Evolutionary conservation across 2,888 invertebrate species (phyloP).

Genomic region (Mystacides longicornis): DNA sequence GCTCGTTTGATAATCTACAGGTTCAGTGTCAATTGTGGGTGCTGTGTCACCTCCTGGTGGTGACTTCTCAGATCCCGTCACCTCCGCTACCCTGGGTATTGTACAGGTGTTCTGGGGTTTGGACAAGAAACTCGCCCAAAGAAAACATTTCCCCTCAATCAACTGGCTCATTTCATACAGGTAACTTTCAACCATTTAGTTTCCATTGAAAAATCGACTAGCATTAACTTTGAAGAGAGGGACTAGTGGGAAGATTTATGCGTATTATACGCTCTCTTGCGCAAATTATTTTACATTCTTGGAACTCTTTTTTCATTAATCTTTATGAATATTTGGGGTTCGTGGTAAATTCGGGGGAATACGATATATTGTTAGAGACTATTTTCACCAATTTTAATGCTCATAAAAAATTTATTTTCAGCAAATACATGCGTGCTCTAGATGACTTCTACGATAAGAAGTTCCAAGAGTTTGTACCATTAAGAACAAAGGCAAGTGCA

Average conservation of each 20-base stretch:
- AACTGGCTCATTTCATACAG: conserved; percentile 99
- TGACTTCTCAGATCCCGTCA: conserved; percentile 99
- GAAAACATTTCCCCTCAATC: conserved; percentile 99
- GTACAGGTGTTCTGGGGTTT: conserved; percentile 99
- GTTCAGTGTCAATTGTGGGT: conserved; percentile 98
- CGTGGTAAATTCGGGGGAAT: too few species aligned
- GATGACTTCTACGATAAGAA: conserved; percentile 99
- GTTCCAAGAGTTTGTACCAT: conserved; percentile 92
- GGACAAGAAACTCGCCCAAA: conserved; percentile 97
- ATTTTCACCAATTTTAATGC: too few species aligned
- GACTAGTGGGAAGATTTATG: too few species aligned
- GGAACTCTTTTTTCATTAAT: too few species aligned
- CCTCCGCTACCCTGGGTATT: conserved; percentile 96
- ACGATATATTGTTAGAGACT: too few species aligned
- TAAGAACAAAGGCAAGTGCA: conserved; percentile 80
- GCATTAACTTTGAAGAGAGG: too few species aligned
- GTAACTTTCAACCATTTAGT: conserved; percentile 29
- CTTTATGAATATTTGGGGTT: too few species aligned
- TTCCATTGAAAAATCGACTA: too few species aligned
- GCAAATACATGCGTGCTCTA: conserved; percentile 96
- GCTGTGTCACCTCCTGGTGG: conserved; percentile 99
- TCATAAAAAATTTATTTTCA: conserved; percentile 37
- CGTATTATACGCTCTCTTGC: too few species aligned
- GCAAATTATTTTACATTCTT: too few species aligned
- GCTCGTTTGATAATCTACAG: conserved; percentile 28